Conservation (phyloP, 2,797 vertebrate species). For the Uromys caudimaculatus region DNA sequence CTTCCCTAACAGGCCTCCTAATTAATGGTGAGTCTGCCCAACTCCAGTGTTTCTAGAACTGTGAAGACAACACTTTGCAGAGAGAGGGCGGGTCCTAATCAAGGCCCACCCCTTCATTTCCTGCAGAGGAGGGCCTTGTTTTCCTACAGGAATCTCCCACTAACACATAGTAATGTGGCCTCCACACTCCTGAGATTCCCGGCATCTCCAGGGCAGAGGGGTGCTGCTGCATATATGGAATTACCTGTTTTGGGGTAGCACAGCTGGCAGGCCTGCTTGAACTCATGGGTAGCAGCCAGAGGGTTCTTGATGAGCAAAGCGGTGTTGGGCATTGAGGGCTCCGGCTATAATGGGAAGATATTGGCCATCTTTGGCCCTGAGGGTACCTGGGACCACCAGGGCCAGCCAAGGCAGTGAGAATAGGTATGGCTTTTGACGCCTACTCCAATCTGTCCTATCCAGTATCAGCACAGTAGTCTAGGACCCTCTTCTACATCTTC, state of each 20-base stretch:
- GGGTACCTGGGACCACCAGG: constrained; percentile 74
- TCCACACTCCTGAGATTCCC: background rate
- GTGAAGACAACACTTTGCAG: background rate
- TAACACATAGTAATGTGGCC: rapidly evolving
- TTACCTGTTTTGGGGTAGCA: constrained; percentile 99
- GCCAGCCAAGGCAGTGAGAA: constrained; percentile 60
- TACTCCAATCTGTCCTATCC: background rate
- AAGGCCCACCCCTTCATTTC: background rate
- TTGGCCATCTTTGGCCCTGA: constrained; percentile 72
- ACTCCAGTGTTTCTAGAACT: background rate
- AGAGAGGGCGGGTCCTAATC: background rate
- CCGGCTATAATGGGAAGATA: constrained; percentile 82
- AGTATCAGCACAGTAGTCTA: background rate
- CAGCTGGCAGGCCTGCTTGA: constrained; percentile 97
- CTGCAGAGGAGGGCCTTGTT: background rate
- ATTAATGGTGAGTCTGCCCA: background rate
- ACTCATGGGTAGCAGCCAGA: constrained; percentile 94
- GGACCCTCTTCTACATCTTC: background rate
- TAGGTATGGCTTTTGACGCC: background rate
- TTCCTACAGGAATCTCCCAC: background rate
- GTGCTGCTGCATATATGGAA: rapidly evolving
- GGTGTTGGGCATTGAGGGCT: constrained; percentile 89
- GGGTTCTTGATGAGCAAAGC: constrained; percentile 97
- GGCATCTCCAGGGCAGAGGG: background rate
- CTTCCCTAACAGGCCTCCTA: background rate